phyloP scores from a whole-genome alignment of 2,888 invertebrate genomes.

The Fragum whitleyi region DNA sequence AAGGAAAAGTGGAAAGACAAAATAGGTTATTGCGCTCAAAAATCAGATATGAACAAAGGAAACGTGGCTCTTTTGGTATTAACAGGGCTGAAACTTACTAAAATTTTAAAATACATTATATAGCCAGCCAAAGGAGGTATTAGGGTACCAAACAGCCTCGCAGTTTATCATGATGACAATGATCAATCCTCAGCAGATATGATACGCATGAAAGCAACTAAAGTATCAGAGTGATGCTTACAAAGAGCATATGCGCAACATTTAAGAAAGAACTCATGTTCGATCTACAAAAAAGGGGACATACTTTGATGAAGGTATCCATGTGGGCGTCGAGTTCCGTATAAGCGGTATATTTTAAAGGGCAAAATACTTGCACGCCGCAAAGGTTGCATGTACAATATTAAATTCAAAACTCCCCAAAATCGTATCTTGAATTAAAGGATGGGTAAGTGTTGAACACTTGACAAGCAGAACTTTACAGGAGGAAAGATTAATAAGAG shows the following conservation, averaged over 20 bases:
- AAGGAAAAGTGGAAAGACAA: constrained; percentile 34
- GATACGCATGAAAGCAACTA: constrained; percentile 12
- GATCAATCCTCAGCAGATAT: constrained; percentile 3
- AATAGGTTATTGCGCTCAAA: constrained; percentile 21
- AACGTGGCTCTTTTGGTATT: background rate
- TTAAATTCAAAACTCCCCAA: background rate
- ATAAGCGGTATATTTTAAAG: background rate
- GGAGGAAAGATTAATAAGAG: background rate
- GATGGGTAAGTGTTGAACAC: constrained; percentile 8
- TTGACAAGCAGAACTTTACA: background rate
- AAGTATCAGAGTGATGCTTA: background rate
- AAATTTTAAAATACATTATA: background rate
- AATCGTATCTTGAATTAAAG: too few relatives aligned
- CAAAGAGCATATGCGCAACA: background rate
- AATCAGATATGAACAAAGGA: constrained; percentile 7
- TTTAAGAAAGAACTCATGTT: constrained; percentile 9
- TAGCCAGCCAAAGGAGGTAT: constrained; percentile 33
- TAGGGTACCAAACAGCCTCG: constrained; percentile 23
- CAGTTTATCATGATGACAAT: constrained; percentile 18
- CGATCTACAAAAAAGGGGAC: constrained; percentile 5
- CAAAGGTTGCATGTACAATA: constrained; percentile 1
- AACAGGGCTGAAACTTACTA: constrained; percentile 12
- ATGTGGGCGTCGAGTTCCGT: background rate
- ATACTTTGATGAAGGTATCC: background rate
- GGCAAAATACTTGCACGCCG: background rate